Conservation (phyloP, 2,113 vertebrate species). For the Platanista minor region DNA sequence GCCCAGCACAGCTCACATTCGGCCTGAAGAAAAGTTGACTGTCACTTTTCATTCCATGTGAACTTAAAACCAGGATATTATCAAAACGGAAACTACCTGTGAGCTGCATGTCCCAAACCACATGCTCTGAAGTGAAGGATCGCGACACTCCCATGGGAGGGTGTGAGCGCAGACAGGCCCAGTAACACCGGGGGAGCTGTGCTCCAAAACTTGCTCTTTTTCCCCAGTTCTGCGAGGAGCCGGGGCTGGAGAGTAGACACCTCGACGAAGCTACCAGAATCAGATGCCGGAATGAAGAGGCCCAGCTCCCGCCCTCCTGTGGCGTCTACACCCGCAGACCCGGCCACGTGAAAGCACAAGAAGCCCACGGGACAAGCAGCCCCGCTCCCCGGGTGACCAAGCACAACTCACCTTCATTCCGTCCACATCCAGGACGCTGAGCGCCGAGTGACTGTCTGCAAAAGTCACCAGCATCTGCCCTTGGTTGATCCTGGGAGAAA, state of each 20-base stretch:
- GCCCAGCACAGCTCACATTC: background rate
- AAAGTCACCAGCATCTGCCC: conserved; percentile 88
- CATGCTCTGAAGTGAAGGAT: background rate
- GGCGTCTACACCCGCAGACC: accelerated
- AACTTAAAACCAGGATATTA: background rate
- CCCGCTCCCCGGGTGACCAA: accelerated
- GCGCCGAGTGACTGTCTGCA: conserved; percentile 84
- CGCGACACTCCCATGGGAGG: accelerated
- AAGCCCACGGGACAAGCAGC: background rate
- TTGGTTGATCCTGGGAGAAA: conserved; percentile 81
- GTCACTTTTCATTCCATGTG: background rate
- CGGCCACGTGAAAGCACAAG: accelerated
- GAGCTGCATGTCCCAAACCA: background rate
- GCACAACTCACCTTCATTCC: conserved; percentile 80
- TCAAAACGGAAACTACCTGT: background rate
- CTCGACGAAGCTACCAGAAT: accelerated
- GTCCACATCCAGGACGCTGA: conserved; percentile 83
- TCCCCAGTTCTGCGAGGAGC: background rate
- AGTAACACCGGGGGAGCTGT: accelerated
- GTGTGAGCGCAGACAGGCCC: accelerated
- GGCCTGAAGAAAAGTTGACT: background rate
- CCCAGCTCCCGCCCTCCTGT: accelerated
- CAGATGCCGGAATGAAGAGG: background rate
- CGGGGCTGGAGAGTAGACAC: background rate
- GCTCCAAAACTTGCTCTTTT: background rate